Evolutionary conservation across 2,888 invertebrate species (phyloP).

Genomic region (Sceliomorpha sp.): DNA sequence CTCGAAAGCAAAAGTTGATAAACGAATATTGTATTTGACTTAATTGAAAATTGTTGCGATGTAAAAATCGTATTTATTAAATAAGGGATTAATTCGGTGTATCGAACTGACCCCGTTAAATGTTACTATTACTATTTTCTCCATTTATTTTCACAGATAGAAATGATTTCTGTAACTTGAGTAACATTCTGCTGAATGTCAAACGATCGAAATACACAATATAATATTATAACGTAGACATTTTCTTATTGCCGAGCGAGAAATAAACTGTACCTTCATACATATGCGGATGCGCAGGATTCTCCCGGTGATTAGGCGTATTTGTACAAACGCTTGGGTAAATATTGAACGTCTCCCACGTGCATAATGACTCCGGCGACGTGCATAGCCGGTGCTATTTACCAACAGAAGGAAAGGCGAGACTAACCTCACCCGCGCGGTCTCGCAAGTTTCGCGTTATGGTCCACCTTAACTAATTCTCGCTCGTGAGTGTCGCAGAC

Average conservation of each 20-base stretch:
- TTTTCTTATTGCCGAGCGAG: constrained; percentile 7
- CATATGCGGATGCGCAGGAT: not conserved
- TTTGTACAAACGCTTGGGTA: constrained; percentile 17
- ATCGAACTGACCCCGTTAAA: too few species aligned
- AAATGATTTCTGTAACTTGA: too few species aligned
- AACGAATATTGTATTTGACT: too few species aligned
- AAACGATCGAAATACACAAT: not conserved
- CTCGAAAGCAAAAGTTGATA: too few species aligned
- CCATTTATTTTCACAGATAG: too few species aligned
- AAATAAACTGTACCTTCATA: constrained; percentile 2
- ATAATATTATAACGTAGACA: constrained; percentile 1
- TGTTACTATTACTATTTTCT: too few species aligned
- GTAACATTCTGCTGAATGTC: too few species aligned
- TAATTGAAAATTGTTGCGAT: too few species aligned
- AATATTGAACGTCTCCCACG: constrained; percentile 21
- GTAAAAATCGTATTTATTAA: too few species aligned
- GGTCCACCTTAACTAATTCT: constrained; percentile 62
- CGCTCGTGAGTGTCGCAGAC: constrained; percentile 25
- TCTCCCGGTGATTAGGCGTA: constrained; percentile 7
- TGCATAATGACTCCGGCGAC: constrained; percentile 16
- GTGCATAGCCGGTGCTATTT: constrained; percentile 6
- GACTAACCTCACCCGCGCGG: constrained; percentile 33
- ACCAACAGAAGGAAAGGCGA: constrained; percentile 7
- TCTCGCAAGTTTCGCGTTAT: constrained; percentile 71
- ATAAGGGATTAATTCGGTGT: too few species aligned